A percentile compares a stretch with the other conserved stretches of the same genome.
phyloP scores from a whole-genome alignment of 2,888 invertebrate genomes.

The Leptopilina syphax region DNA sequence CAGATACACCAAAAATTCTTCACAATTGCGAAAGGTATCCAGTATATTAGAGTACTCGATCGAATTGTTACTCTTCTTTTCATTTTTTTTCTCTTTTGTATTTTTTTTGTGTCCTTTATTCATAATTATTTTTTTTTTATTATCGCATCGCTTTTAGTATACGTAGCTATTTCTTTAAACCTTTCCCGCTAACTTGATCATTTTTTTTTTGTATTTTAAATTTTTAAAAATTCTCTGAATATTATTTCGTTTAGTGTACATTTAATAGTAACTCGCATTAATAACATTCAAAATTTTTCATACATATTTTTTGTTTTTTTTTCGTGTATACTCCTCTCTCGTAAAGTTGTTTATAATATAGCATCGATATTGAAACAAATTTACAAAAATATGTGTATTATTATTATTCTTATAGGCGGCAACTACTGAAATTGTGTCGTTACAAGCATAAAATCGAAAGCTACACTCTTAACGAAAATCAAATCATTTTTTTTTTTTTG shows the following conservation, averaged over 20 bases:
- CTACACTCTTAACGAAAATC: slow-evolving; percentile 57
- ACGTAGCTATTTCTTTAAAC: slow-evolving; percentile 33
- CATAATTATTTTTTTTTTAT: neutral
- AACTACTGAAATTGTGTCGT: slow-evolving; percentile 42
- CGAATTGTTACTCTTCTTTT: slow-evolving; percentile 15
- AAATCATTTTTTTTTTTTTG: slow-evolving; percentile 17
- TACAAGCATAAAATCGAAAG: slow-evolving; percentile 49
- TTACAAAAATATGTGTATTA: slow-evolving; percentile 69
- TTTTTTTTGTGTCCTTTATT: slow-evolving; percentile 30
- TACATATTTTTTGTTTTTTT: slow-evolving; percentile 43
- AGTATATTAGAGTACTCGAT: slow-evolving; percentile 32
- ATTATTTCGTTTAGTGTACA: slow-evolving; percentile 41
- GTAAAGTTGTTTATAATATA: slow-evolving; percentile 51
- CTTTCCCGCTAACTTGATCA: slow-evolving; percentile 39
- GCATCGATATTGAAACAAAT: slow-evolving; percentile 67
- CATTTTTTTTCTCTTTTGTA: neutral
- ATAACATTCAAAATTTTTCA: slow-evolving; percentile 58
- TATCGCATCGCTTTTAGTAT: slow-evolving; percentile 48
- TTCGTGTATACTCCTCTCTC: slow-evolving; percentile 31
- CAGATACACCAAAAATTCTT: slow-evolving; percentile 69
- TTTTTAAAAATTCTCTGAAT: slow-evolving; percentile 35
- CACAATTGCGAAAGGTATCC: slow-evolving; percentile 63
- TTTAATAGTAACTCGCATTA: slow-evolving; percentile 51
- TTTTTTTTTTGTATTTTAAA: slow-evolving; percentile 23
- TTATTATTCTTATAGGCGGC: slow-evolving; percentile 30